These are phyloP conservation scores for Anthoscopus minutus DNA, from an alignment of 2,113 vertebrate genomes.

Conservation along the genomic window DNA sequence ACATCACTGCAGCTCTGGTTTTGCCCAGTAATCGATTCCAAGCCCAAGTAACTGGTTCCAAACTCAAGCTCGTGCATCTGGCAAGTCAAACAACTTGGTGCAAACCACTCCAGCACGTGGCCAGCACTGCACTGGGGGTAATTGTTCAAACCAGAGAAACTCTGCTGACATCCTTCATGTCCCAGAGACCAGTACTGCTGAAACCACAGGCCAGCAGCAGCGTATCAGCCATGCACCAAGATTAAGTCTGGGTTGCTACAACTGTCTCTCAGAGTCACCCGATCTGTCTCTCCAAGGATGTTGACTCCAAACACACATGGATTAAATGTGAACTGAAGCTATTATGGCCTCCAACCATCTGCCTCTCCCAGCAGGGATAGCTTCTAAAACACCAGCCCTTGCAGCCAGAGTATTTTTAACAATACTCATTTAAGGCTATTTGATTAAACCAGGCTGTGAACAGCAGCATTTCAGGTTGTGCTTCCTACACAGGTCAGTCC, in stretches of 20 bases:
- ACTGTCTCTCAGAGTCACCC: constrained; percentile 1
- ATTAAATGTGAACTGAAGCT: constrained; percentile 49
- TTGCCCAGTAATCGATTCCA: background rate
- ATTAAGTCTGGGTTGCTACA: constrained; percentile 33
- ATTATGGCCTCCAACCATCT: constrained; percentile 47
- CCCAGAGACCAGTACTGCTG: background rate
- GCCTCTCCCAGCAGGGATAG: constrained; percentile 13
- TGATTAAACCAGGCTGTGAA: background rate
- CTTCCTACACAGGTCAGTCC: background rate
- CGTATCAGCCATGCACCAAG: background rate
- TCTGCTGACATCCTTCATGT: background rate
- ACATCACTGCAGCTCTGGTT: background rate
- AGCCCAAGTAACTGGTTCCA: background rate
- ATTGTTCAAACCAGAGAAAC: background rate
- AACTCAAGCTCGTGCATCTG: background rate
- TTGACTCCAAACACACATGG: constrained; percentile 36
- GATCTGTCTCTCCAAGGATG: constrained; percentile 37
- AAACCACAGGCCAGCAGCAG: background rate
- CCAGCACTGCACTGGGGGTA: background rate
- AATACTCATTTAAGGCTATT: background rate
- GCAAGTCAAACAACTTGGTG: background rate
- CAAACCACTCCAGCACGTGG: background rate
- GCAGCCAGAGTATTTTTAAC: background rate
- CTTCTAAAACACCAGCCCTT: background rate
- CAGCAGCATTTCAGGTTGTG: background rate